Percentiles rank a stretch among this genome's conserved stretches.
Conservation (phyloP, 2,113 vertebrate genomes). For the Salvelinus alpinus region DNA sequence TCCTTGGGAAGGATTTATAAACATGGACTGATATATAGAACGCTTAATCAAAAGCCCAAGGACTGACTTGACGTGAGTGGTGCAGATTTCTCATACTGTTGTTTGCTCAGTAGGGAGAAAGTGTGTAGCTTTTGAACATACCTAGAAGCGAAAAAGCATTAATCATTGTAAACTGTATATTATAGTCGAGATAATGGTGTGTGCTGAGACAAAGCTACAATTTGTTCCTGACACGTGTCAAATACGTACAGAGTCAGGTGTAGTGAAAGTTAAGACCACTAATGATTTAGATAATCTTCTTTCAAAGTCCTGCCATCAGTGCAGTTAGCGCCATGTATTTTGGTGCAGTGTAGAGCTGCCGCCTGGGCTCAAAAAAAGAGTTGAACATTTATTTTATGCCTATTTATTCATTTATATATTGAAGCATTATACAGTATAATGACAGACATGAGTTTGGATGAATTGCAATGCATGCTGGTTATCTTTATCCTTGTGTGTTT, state of each 20-base stretch:
- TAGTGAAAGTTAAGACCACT: neutral
- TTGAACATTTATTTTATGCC: too few species aligned
- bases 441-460: too few species aligned
- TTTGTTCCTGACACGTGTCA: slow-evolving; percentile 17
- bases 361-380: too few species aligned
- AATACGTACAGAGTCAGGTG: slow-evolving; percentile 13
- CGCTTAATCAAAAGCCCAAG: slow-evolving; percentile 46
- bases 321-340: too few species aligned
- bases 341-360: too few species aligned
- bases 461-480: neutral
- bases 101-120: slow-evolving; percentile 38
- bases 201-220: neutral
- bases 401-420: too few species aligned
- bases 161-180: slow-evolving; percentile 23
- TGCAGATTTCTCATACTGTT: slow-evolving; percentile 38
- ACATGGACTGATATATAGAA: slow-evolving; percentile 39
- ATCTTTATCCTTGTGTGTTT: neutral
- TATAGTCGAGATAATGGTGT: slow-evolving; percentile 25
- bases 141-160: slow-evolving; percentile 5
- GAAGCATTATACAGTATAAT: too few species aligned
- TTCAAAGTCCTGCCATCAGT: neutral
- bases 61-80: slow-evolving; percentile 59
- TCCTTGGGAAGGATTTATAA: neutral
- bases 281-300: neutral
- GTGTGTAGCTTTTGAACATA: slow-evolving; percentile 6